These are phyloP conservation scores for Incurvaria masculella DNA, from an alignment of 2,888 invertebrate species.

Conservation along the genomic window DNA sequence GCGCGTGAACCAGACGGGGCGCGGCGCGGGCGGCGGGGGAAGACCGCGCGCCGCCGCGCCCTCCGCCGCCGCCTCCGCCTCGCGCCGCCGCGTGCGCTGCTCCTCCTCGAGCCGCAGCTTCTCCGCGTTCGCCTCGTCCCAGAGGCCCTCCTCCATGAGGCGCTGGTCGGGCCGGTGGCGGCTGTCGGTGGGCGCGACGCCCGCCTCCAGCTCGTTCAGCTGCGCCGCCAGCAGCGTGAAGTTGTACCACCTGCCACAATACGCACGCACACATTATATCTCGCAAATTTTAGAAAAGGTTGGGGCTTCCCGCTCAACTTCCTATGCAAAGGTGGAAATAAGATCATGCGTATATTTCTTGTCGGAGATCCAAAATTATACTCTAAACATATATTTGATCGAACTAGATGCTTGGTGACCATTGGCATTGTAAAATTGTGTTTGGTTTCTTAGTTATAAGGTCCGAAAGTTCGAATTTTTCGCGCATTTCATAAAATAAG, in stretches of 20 bases:
- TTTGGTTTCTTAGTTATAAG: too few species aligned
- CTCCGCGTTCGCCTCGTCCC: conserved; percentile 88
- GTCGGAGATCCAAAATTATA: too few species aligned
- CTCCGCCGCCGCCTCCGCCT: conserved; percentile 79
- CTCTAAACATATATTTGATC: too few species aligned
- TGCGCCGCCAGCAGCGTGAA: conserved; percentile 95
- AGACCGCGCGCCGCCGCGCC: conserved; percentile 57
- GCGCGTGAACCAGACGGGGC: conserved; percentile 89
- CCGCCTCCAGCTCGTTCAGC: conserved; percentile 91
- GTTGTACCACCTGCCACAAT: conserved; percentile 69
- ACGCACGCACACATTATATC: too few species aligned
- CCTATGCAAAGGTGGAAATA: too few species aligned
- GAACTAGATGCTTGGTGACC: too few species aligned
- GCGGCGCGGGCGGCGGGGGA: conserved; percentile 67
- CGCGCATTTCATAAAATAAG: too few species aligned
- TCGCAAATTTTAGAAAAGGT: too few species aligned
- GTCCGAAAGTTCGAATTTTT: too few species aligned
- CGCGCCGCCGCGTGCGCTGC: conserved; percentile 77
- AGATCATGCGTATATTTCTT: too few species aligned
- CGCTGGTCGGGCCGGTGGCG: conserved; percentile 94
- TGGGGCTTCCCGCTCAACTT: too few species aligned
- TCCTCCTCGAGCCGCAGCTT: conserved; percentile 90
- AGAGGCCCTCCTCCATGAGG: conserved; percentile 91
- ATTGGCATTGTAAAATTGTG: too few species aligned
- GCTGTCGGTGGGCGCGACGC: conserved; percentile 93